Evolutionary conservation across 1,140 invertebrate genomes (phyloP).

Genomic region (Hyphantria cunea): DNA sequence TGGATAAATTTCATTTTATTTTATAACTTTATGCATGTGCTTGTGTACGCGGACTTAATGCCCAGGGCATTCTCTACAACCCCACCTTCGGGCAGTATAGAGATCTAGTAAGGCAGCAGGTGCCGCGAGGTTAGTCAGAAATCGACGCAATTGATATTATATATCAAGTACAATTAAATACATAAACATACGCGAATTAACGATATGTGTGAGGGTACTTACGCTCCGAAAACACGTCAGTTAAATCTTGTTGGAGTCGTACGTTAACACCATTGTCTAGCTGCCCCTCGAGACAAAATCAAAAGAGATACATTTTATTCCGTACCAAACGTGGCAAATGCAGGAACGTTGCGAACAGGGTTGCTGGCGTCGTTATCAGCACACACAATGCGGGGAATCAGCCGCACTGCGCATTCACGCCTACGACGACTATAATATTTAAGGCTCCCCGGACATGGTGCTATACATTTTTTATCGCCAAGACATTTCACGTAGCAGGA

Average conservation of each 20-base stretch:
- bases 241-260: background rate
- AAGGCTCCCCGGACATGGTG: conserved; percentile 12
- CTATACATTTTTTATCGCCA: conserved; percentile 13
- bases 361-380: conserved; percentile 10
- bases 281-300: conserved; percentile 1
- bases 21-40: too few species aligned
- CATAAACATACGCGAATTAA: too few species aligned
- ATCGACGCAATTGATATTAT: too few species aligned
- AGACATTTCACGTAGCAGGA: conserved; percentile 7
- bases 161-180: too few species aligned
- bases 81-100: too few species aligned
- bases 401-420: conserved; percentile 26
- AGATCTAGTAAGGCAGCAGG: too few species aligned
- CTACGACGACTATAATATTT: conserved; percentile 22
- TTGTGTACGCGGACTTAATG: too few species aligned
- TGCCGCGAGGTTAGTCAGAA: too few species aligned
- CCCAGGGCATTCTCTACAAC: too few species aligned
- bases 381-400: conserved; percentile 13
- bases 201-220: too few species aligned
- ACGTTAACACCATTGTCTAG: background rate
- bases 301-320: background rate
- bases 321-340: background rate
- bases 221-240: background rate
- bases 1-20: too few species aligned
- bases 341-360: background rate